Conservation (phyloP, 2,888 invertebrate genomes). For the Xestia sexstrigata region DNA sequence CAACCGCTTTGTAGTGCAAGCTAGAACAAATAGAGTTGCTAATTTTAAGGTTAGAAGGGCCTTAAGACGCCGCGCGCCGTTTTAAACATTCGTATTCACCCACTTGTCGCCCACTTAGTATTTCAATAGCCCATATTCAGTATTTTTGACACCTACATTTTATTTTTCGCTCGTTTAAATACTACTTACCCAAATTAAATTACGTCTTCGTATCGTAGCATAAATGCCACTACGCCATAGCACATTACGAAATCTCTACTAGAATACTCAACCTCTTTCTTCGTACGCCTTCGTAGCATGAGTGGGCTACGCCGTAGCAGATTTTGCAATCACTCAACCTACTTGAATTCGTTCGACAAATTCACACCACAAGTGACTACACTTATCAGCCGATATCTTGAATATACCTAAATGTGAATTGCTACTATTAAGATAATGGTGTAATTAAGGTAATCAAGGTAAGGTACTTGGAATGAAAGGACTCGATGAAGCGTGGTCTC, state of each 20-base stretch:
- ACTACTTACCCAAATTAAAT: too few species aligned
- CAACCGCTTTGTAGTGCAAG: too few species aligned
- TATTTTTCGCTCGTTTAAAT: too few species aligned
- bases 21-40: too few species aligned
- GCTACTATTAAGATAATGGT: slow-evolving; percentile 41
- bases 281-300: slow-evolving; percentile 9
- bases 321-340: neutral
- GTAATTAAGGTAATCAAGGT: slow-evolving; percentile 38
- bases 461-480: slow-evolving; percentile 14
- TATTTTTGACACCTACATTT: too few species aligned
- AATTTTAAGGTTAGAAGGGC: too few species aligned
- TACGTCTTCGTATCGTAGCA: neutral
- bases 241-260: neutral
- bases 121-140: too few species aligned
- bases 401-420: slow-evolving; percentile 27
- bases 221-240: neutral
- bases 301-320: slow-evolving; percentile 22
- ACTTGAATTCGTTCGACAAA: neutral
- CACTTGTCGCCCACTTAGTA: too few species aligned
- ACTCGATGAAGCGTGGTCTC: slow-evolving; percentile 15
- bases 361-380: slow-evolving; percentile 6
- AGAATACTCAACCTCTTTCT: neutral
- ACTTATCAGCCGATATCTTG: neutral
- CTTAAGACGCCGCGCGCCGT: too few species aligned
- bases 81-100: too few species aligned